Evolutionary conservation across 2,888 invertebrate genomes (phyloP).

Genomic region (Ferrisia virgata): DNA sequence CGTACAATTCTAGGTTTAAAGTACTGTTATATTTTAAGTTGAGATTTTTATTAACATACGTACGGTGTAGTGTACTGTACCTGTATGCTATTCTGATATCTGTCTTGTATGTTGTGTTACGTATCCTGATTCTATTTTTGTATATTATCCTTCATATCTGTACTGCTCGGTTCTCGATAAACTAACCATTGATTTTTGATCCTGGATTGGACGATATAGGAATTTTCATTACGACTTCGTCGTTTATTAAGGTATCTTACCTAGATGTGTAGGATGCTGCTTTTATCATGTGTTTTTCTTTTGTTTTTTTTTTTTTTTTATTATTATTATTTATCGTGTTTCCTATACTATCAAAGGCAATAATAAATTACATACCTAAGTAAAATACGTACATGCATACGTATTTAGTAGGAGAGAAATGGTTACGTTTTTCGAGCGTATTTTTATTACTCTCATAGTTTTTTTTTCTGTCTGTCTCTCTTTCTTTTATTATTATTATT

Average conservation of each 20-base stretch:
- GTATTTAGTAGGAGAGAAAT: background rate
- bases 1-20: background rate
- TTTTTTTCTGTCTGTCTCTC: too few species aligned
- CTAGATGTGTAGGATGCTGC: background rate
- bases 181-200: background rate
- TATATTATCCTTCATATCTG: too few species aligned
- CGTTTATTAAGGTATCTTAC: too few species aligned
- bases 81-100: background rate
- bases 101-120: background rate
- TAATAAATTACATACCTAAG: too few species aligned
- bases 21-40: background rate
- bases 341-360: background rate
- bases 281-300: too few species aligned
- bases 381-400: too few species aligned
- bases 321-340: background rate
- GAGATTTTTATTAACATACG: background rate
- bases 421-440: background rate
- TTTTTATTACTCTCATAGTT: slow-evolving; percentile 7
- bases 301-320: background rate
- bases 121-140: too few species aligned
- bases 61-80: too few species aligned
- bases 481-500: slow-evolving; percentile 8
- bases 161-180: background rate
- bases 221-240: too few species aligned
- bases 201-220: background rate